phyloP scores from a whole-genome alignment of 2,113 vertebrate genomes.

The Gopherus flavomarginatus region DNA sequence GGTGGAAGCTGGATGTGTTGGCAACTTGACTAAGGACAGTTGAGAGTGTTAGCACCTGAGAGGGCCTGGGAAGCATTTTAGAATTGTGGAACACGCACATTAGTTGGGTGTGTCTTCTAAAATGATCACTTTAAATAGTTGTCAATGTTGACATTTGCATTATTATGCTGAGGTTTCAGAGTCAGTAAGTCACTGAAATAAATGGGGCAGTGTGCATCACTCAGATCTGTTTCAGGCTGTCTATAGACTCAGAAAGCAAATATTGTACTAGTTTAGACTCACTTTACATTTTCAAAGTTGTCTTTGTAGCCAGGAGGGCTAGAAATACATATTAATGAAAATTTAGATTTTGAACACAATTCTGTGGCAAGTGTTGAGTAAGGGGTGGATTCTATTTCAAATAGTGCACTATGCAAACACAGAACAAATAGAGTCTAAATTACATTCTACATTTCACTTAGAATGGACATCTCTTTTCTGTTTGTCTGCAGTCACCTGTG shows the following conservation, averaged over 20 bases:
- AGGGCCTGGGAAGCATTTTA: not conserved
- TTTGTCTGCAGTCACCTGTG: not conserved
- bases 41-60: not conserved
- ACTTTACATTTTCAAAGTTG: not conserved
- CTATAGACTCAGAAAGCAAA: too few species aligned
- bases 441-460: not conserved
- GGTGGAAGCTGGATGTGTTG: not conserved
- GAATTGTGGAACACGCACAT: fast-evolving
- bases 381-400: too few species aligned
- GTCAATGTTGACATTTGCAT: not conserved
- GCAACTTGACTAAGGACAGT: not conserved
- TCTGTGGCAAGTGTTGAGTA: not conserved
- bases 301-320: not conserved
- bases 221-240: not conserved
- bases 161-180: not conserved
- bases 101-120: not conserved
- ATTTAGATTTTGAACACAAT: not conserved
- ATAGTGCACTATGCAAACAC: not conserved
- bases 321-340: not conserved
- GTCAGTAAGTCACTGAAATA: not conserved
- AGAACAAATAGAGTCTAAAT: not conserved
- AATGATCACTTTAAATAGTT: not conserved
- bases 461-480: not conserved
- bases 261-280: not conserved
- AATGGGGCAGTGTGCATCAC: not conserved